Evolutionary conservation across 1,140 invertebrate genomes (phyloP), one percentile per base, ranked within the genome.

Genomic region (Spodoptera litura): DNA sequence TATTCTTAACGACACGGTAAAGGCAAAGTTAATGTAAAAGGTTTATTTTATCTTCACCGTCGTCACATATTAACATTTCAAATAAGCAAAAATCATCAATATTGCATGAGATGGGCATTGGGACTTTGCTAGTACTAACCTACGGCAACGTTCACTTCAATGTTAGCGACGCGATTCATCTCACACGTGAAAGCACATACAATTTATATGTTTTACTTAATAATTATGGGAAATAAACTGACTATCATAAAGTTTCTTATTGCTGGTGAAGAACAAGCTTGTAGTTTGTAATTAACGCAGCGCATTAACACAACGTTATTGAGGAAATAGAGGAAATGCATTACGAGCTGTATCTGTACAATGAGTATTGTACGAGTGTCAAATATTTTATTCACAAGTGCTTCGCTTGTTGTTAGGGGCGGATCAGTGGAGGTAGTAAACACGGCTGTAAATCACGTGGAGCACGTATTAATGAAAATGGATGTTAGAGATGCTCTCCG

Each of bases 71-170:
- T 70, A 52, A 25, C 20, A 70, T 70, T 70, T 52, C 66, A 70
- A 70, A 70, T 70, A 70, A 68, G 66, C 66, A 31, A 31, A 66
- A 52, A 70, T 31, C 66, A 70, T 70, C 66, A 70, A 70, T 70
- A 70, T 52, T 70, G 66, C 49, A 70, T 70, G 66, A 70, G 66
- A 13, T 52, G 20, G 66, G 66, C 66, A 53, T 15, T 53, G 52
- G 66, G 20, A 53, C 20, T 52, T 52, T 52, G 4, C 31, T 31
- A 53, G 27, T 38, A 64, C 13, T 64, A 13, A 44, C 66, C 44
- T 70, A 25, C 27, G 49, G 52, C 27, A 70, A 70, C 25, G 20
- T 52, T 70, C 15, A 70, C 66, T 52, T 53, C 62, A 31, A 56
- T 38, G 53, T 27, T 71, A 20, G 53, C 10, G 20, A 44, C 6